These are phyloP conservation scores for Penelope pileata DNA, from an alignment of 2,113 vertebrate species.

Conservation along the genomic window DNA sequence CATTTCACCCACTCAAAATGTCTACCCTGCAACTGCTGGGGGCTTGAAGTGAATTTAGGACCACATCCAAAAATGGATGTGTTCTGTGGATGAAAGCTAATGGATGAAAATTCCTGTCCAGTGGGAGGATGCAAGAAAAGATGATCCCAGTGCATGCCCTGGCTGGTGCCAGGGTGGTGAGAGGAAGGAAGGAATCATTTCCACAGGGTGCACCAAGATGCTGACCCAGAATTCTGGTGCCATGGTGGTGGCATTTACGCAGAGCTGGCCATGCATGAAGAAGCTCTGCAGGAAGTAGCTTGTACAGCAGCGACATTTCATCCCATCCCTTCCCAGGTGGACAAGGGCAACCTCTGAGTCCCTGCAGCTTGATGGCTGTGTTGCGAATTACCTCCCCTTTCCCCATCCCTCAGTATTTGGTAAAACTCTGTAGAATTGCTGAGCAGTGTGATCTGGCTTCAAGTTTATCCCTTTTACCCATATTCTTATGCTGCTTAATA, in stretches of 20 bases:
- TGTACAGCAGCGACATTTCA: neutral
- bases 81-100: neutral
- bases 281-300: neutral
- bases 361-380: neutral
- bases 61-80: neutral
- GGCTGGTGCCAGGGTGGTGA: neutral
- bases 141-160: neutral
- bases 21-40: neutral
- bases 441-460: neutral
- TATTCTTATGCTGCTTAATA: neutral
- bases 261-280: neutral
- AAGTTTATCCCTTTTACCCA: neutral
- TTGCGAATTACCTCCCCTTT: neutral
- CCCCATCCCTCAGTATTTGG: neutral
- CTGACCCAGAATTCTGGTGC: neutral
- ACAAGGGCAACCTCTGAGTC: neutral
- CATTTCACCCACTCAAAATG: neutral
- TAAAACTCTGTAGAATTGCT: neutral
- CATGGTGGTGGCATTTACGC: fast-evolving
- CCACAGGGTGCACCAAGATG: neutral
- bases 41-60: slow-evolving; percentile 5
- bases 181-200: neutral
- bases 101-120: neutral
- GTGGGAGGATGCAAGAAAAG: neutral
- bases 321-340: neutral